Conservation (phyloP, 2,113 vertebrate species). For the Sphyrna mokarran region DNA sequence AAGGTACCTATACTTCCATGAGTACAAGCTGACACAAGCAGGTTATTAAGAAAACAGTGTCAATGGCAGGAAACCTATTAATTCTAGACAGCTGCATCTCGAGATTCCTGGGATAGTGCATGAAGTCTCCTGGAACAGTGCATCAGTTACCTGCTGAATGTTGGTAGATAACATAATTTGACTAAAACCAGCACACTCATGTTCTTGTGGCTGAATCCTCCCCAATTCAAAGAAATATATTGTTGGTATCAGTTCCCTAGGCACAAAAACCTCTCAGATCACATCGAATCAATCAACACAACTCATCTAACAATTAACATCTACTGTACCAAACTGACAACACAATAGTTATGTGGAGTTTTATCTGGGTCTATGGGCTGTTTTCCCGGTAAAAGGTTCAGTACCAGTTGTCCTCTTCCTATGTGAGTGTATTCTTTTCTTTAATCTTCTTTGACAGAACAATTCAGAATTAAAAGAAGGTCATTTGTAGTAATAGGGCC, state of each 20-base stretch:
- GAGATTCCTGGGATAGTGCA: background rate
- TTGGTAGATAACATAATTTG: background rate
- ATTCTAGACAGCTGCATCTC: background rate
- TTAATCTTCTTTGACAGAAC: background rate
- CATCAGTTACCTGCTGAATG: constrained; percentile 29
- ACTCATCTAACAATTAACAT: background rate
- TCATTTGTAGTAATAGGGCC: background rate
- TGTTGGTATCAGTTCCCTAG: background rate
- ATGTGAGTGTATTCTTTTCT: background rate
- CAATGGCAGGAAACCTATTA: background rate
- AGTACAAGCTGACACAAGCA: background rate
- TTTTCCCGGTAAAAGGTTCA: background rate
- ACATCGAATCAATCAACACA: background rate
- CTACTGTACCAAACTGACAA: background rate
- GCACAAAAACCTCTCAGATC: background rate
- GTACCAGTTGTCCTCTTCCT: background rate
- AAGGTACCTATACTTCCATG: background rate
- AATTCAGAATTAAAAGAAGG: background rate
- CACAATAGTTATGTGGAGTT: background rate
- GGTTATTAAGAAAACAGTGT: background rate
- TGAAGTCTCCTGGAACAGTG: background rate
- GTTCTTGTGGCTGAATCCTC: background rate
- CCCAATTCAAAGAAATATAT: background rate
- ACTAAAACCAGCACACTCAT: background rate
- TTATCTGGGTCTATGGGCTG: background rate